Evolutionary conservation across 2,888 invertebrate genomes (phyloP), one percentile per base, ranked within the genome.

Genomic region (Auanema sp.): DNA sequence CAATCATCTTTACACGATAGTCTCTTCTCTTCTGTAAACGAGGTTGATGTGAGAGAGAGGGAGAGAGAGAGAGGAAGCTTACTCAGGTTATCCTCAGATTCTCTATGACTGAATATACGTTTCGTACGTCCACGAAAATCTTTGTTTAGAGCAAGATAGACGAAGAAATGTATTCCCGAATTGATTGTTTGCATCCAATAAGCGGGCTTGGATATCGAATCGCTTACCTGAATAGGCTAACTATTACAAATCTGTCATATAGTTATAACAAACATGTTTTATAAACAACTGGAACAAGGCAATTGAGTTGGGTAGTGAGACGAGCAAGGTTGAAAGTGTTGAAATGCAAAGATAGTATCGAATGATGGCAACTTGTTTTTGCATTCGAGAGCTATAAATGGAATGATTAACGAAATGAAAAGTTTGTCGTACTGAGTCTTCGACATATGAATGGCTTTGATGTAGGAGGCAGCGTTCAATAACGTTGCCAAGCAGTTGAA

Each of bases 181-280:
- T 77, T 77, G 64, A 72, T 67, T 18, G 74, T 74, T 49, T 72
- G 72, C 69, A 73, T 71, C 73, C 73, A 75, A 47, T 74, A 74
- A n/a, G 75, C 69, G 16, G 75, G 75, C 40, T 74, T 74, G 44
- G 71, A 72, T n/a, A 77, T 52, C 12, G 73, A 69, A 65, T 75
- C 69, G 43, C 69, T 69, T 33, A 77, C 65, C 75, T 75, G 60
- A 4, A 69, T 64, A 51, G 51, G 12, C 4, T 18, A 11, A 52
- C 18, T 1, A 52, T 21, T 11, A 21, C 52, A 52, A 52, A 50
- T 11, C 18, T 43, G n/a, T 43, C 43, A 14, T 18, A 47, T 47
- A 18, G 47, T 23, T 52, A 52, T 11, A 18, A 58, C 62, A 42
- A 18, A 73, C 73, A 47, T 60, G 65, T 16, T 68, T 58, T 8